Evolutionary conservation across 2,113 vertebrate genomes (phyloP).

Genomic region (Erinaceus europaeus): DNA sequence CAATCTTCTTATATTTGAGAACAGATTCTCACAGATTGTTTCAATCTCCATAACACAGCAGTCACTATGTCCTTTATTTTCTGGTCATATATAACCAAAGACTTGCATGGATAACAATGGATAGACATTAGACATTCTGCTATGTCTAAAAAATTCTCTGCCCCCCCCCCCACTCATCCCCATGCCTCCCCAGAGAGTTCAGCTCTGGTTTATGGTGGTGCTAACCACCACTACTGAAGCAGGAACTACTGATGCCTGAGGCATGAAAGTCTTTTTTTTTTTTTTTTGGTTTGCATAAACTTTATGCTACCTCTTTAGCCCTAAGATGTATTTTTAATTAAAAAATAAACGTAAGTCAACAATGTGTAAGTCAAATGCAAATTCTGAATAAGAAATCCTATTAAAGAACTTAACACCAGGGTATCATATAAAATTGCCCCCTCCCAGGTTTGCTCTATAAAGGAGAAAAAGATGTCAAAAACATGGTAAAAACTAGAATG

Average conservation of each 20-base stretch:
- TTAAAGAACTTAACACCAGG: neutral
- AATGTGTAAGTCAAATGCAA: neutral
- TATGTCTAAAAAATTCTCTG: neutral
- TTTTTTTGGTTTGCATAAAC: too few species aligned
- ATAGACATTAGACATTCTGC: neutral
- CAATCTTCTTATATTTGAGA: neutral
- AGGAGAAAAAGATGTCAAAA: neutral
- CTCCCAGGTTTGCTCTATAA: neutral
- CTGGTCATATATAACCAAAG: neutral
- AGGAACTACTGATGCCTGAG: too few species aligned
- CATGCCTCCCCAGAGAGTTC: too few species aligned
- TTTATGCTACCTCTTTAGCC: too few species aligned
- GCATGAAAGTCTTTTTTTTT: too few species aligned
- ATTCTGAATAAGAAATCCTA: neutral
- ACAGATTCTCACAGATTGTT: neutral
- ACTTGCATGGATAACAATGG: neutral
- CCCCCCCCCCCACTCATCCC: too few species aligned
- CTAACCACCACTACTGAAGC: too few species aligned
- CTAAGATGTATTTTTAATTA: neutral
- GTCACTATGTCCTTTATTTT: neutral
- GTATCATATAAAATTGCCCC: neutral
- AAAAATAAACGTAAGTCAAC: neutral
- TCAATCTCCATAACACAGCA: neutral
- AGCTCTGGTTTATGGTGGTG: too few species aligned
- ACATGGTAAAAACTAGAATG: neutral